Conservation (phyloP, 2,113 vertebrate genomes). For the Colistium nudipinnis region DNA sequence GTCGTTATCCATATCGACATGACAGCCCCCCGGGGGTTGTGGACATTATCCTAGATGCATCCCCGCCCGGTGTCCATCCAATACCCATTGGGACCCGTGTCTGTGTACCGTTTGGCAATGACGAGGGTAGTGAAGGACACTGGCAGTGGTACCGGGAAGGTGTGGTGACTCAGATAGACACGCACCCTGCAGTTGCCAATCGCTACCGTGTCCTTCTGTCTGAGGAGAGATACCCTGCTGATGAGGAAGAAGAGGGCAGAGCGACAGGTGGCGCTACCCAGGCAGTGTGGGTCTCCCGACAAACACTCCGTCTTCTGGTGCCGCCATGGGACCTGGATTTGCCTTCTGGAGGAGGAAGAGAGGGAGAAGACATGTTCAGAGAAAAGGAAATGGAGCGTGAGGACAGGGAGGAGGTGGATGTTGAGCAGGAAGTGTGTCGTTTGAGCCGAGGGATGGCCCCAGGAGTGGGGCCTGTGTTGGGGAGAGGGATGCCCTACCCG, state of each 20-base stretch:
- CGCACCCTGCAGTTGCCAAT: slow-evolving; percentile 85
- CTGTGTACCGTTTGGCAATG: slow-evolving; percentile 84
- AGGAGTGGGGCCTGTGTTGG: slow-evolving; percentile 55
- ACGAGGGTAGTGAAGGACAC: slow-evolving; percentile 71
- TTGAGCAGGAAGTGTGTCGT: slow-evolving; percentile 84
- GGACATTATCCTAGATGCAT: slow-evolving; percentile 86
- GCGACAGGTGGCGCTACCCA: slow-evolving; percentile 65
- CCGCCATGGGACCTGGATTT: slow-evolving; percentile 86
- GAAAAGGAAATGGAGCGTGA: slow-evolving; percentile 76
- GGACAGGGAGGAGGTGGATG: slow-evolving; percentile 79
- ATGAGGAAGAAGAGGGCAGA: slow-evolving; percentile 61
- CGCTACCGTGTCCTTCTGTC: slow-evolving; percentile 85
- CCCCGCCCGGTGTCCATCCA: slow-evolving; percentile 79
- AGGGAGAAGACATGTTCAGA: slow-evolving; percentile 59
- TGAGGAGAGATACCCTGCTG: slow-evolving; percentile 65
- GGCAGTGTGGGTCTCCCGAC: slow-evolving; percentile 86
- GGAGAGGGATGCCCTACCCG: slow-evolving; percentile 65
- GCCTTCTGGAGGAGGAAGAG: slow-evolving; percentile 66
- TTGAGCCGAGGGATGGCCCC: slow-evolving; percentile 81
- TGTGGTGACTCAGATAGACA: slow-evolving; percentile 85
- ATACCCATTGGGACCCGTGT: slow-evolving; percentile 83
- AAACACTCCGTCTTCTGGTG: slow-evolving; percentile 86
- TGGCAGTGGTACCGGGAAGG: slow-evolving; percentile 85
- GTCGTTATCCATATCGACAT: slow-evolving; percentile 82
- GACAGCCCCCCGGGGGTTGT: slow-evolving; percentile 75